Evolutionary conservation across 2,113 vertebrate species (phyloP), one percentile per base, ranked within the genome.

Genomic region (Tragelaphus scriptus): DNA sequence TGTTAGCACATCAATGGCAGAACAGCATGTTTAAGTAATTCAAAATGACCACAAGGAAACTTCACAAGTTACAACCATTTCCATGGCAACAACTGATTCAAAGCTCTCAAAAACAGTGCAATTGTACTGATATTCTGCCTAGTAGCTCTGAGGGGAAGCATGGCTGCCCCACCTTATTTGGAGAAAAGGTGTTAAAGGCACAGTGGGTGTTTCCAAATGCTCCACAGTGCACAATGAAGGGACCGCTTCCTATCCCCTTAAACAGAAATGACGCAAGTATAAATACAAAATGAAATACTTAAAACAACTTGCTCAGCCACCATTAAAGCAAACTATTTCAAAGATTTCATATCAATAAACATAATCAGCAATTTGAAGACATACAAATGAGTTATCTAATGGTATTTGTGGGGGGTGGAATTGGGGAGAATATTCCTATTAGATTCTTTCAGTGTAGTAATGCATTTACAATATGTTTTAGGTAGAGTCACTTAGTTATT

Each of bases 351-450:
- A 14, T 71, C 6, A 82, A 68, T 65, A 88, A 87, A 81, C 6
- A 28, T 0, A 77, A 9, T 6, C 28, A 68, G 47, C 0, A 86
- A 75, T 88, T 53, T 47, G 61, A 92, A 85, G 13, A 71, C 5
- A 79, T 51, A 40, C 36, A 40, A 75, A 11, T 63, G 30, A 90
- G 1, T 80, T 71, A 71, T 13, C 44, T 12, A 96, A 91, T 21
- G 4, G 3, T 53, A 80, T n/a, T 80, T 36, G 59, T 1, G 0
- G 6, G 1, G 2, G 9, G 1, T 2, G 9, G 44, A 36, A 25
- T 25, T 56, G 12, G 56, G 51, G 13, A 82, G 3, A 56, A n/a
- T 40, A 32, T 84, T 95, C 26, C 1, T 61, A 75, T 51, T 61
- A 44, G 2, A 91, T 65, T 12, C 0, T 55, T 93, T 71, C 4